These are phyloP conservation scores for Caligus rogercresseyi DNA, from an alignment of 1,140 invertebrate species.

Conservation along the genomic window DNA sequence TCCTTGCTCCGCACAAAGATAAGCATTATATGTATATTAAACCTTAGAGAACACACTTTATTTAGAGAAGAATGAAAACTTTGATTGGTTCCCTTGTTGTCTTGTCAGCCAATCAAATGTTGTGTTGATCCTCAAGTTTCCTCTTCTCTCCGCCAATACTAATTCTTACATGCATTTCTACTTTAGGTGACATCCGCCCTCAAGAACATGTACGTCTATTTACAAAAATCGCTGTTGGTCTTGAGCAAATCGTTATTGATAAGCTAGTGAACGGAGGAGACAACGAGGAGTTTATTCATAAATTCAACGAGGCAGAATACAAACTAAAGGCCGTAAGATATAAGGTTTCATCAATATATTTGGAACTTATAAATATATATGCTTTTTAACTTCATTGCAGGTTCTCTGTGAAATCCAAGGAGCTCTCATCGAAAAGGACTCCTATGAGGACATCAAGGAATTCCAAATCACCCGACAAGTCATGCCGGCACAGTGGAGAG, in stretches of 20 bases:
- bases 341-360: too few relatives aligned
- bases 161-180: too few relatives aligned
- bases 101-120: too few relatives aligned
- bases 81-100: too few relatives aligned
- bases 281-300: constrained; percentile 13
- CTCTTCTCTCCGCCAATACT: too few relatives aligned
- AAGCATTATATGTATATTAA: too few relatives aligned
- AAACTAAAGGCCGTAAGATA: constrained; percentile 18
- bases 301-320: constrained; percentile 19
- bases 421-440: constrained; percentile 8
- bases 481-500: neutral
- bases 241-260: constrained; percentile 10
- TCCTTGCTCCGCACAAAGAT: too few relatives aligned
- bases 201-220: constrained; percentile 8
- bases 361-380: neutral
- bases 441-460: neutral
- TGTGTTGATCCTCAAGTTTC: too few relatives aligned
- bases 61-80: too few relatives aligned
- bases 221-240: constrained; percentile 19
- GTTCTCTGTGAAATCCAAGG: constrained; percentile 17
- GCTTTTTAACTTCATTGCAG: constrained; percentile 14
- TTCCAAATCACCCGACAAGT: constrained; percentile 3
- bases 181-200: constrained; percentile 13
- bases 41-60: too few relatives aligned
- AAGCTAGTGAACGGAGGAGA: constrained; percentile 1